phyloP scores from a whole-genome alignment of 2,888 invertebrate species.

The Augochlorella aurata region DNA sequence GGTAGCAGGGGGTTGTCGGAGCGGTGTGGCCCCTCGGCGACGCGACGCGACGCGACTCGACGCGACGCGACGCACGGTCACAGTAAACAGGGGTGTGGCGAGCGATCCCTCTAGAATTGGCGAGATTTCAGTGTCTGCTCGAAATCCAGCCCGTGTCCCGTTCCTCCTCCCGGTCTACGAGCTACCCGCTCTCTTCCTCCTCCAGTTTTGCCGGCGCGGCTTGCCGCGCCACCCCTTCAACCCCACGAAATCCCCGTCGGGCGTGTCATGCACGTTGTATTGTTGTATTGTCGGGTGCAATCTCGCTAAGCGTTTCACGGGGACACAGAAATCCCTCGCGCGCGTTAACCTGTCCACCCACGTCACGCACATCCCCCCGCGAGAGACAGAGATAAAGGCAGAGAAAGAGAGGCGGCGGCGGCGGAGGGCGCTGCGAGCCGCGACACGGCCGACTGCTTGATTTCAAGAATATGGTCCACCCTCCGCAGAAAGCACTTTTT shows the following conservation, averaged over 20 bases:
- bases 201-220: constrained; percentile 25
- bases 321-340: constrained; percentile 72
- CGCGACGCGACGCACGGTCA: background rate
- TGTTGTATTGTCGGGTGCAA: constrained; percentile 81
- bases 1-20: background rate
- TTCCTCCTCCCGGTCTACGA: constrained; percentile 28
- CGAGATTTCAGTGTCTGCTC: constrained; percentile 80
- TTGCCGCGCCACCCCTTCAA: constrained; percentile 35
- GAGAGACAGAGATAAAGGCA: constrained; percentile 27
- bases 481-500: constrained; percentile 50
- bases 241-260: constrained; percentile 75
- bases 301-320: constrained; percentile 81
- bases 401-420: background rate
- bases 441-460: constrained; percentile 49
- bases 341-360: constrained; percentile 79
- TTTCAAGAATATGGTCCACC: constrained; percentile 62
- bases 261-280: constrained; percentile 81
- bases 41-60: too few species aligned
- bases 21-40: constrained; percentile 26
- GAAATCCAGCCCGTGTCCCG: constrained; percentile 63
- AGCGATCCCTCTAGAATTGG: constrained; percentile 80
- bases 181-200: constrained; percentile 52
- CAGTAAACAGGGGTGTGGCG: constrained; percentile 75
- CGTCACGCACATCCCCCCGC: constrained; percentile 68
- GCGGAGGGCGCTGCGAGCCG: constrained; percentile 16